Conservation (phyloP, 2,113 vertebrate genomes). For the Columbina picui region DNA sequence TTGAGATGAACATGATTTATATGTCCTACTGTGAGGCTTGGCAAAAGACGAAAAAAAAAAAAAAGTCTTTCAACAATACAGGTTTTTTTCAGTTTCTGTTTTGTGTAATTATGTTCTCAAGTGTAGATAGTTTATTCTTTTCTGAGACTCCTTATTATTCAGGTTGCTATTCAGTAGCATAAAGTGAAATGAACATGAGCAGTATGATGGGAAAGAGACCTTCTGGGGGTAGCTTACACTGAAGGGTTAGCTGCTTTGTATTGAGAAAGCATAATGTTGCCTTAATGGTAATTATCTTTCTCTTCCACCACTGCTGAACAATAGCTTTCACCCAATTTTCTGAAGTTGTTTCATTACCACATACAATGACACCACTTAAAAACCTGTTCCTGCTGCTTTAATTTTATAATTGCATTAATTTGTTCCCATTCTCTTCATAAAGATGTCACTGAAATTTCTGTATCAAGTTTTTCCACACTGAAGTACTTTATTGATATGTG, state of each 20-base stretch:
- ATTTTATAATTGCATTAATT: conserved; percentile 53
- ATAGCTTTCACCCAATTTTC: conserved; percentile 51
- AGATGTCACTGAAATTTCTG: conserved; percentile 18
- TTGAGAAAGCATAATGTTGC: background rate
- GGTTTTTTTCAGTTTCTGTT: background rate
- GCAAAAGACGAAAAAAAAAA: background rate
- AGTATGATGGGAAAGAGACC: background rate
- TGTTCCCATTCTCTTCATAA: conserved; percentile 53
- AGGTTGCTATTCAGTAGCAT: background rate
- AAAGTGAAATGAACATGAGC: background rate
- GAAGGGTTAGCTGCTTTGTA: background rate
- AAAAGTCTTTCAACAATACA: background rate
- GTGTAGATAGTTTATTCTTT: background rate
- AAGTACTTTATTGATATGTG: conserved; percentile 43
- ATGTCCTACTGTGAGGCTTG: background rate
- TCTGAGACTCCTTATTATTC: background rate
- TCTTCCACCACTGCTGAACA: background rate
- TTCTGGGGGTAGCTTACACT: background rate
- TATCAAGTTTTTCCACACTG: conserved; percentile 26
- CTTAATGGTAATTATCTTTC: conserved; percentile 44
- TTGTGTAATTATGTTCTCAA: background rate
- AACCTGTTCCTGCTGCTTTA: conserved; percentile 44
- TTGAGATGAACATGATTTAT: background rate
- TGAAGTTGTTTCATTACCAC: conserved; percentile 37
- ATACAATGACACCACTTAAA: conserved; percentile 48